Base-by-base conservation (phyloP, 2,113 vertebrate genomes). In the Ranitomeya variabilis region DNA sequence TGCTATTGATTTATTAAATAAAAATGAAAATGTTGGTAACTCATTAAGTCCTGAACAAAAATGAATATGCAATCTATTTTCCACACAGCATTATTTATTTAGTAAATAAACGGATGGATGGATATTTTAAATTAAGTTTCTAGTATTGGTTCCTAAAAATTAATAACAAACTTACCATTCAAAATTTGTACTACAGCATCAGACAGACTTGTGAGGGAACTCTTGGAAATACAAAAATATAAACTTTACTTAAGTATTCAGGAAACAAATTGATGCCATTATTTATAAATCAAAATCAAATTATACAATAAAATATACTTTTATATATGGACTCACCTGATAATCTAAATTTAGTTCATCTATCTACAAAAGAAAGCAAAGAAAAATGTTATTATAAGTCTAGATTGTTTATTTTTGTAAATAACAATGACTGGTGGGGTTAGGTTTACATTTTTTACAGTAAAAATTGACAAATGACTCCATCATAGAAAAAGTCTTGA, bases 311-410 rank as follows among this genome's bases (percentile, higher is more conserved):
- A n/a, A 67, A 37, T 77, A 18, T 14, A 1, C 4, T 51, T 80
- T 69, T n/a, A 51, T 31, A 52, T 52, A 55, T 54, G 15, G 13
- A 83, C 64, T 7, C 67, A 86, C 85, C 85, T 55, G 13, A 80
- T 16, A 66, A 19, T 66, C 3, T 10, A n/a, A 3, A 31, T 10
- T 7, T 11, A 86, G 3, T 18, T 54, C 45, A 19, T 11, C 76
- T n/a, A 86, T 23, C 85, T 86, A 55, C 3, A 45, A 45, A 45
- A 45, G 73, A 66, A 80, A 54, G 3, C 15, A 86, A 79, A 10
- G 73, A 11, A 60, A 64, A 62, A 83, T 78, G n/a, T 78, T 51
- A 78, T 78, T 51, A 78, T 78, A 3, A 54, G 73, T 6, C 2
- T 16, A 13, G 21, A 13, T 64, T 64, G 1, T 64, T 64, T 64